phyloP scores from a whole-genome alignment of 2,888 invertebrate genomes.

The Cylloceria caligata region DNA sequence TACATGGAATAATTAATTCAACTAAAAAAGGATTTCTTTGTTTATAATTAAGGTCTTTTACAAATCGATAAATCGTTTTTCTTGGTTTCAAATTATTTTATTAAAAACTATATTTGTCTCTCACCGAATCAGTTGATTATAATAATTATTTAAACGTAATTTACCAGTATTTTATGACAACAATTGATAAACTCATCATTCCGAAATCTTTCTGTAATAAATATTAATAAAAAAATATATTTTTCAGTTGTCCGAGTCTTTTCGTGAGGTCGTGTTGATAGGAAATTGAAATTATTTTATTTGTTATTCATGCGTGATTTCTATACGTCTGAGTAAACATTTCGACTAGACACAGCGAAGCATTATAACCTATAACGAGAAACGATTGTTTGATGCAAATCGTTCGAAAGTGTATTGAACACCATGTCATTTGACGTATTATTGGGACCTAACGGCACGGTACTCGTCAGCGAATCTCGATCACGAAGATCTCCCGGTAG shows the following conservation, averaged over 20 bases:
- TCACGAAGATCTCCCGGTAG: slow-evolving; percentile 42
- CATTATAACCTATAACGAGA: slow-evolving; percentile 1
- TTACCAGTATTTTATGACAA: no score
- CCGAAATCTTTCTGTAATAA: background rate
- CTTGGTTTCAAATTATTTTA: no score
- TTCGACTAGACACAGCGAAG: background rate
- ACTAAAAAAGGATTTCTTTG: background rate
- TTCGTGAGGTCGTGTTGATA: background rate
- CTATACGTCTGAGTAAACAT: background rate
- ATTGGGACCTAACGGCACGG: slow-evolving; percentile 47
- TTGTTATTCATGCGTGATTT: background rate
- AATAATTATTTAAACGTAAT: no score
- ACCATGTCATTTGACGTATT: slow-evolving; percentile 51
- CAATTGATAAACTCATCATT: no score
- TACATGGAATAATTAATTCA: background rate
- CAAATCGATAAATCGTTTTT: no score
- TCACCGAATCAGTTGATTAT: no score
- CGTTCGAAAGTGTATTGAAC: slow-evolving; percentile 63
- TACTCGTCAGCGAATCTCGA: slow-evolving; percentile 60
- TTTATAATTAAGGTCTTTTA: no score
- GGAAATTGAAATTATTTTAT: background rate
- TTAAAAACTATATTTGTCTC: no score
- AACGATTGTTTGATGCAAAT: slow-evolving; percentile 39
- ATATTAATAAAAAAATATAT: background rate
- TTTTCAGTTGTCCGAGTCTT: background rate